Percentiles rank a stretch among this genome's conserved stretches.
These are phyloP conservation scores for Petroica traversi DNA, from an alignment of 2,113 vertebrate genomes.

Conservation along the genomic window DNA sequence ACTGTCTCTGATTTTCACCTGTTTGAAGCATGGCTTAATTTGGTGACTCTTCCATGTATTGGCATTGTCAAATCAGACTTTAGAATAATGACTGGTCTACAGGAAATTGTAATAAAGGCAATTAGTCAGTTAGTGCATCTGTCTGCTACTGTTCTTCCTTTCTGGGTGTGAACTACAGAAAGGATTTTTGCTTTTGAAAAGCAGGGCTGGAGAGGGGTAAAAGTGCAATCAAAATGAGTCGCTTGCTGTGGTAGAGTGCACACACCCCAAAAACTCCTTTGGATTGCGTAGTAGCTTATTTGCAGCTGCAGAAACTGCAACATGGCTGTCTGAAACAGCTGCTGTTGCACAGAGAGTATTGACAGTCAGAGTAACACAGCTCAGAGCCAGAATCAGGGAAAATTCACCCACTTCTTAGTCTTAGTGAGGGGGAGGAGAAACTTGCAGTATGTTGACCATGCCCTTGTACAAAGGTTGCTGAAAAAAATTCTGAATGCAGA, in stretches of 20 bases:
- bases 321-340: neutral
- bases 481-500: neutral
- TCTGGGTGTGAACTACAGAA: neutral
- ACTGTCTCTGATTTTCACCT: neutral
- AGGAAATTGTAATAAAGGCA: neutral
- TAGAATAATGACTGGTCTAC: neutral
- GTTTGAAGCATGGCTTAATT: neutral
- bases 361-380: neutral
- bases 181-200: neutral
- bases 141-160: neutral
- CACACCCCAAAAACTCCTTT: rapidly evolving
- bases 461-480: neutral
- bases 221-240: neutral
- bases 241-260: neutral
- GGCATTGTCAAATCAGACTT: neutral
- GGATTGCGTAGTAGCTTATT: neutral
- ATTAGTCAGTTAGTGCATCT: neutral
- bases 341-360: rapidly evolving
- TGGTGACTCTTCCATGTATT: neutral
- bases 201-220: neutral
- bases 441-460: neutral
- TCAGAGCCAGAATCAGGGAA: neutral
- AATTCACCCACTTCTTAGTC: neutral
- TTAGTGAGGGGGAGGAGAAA: neutral
- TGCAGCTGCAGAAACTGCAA: neutral